phyloP scores from a whole-genome alignment of 1,140 invertebrate species.

The Aphidius gifuensis region DNA sequence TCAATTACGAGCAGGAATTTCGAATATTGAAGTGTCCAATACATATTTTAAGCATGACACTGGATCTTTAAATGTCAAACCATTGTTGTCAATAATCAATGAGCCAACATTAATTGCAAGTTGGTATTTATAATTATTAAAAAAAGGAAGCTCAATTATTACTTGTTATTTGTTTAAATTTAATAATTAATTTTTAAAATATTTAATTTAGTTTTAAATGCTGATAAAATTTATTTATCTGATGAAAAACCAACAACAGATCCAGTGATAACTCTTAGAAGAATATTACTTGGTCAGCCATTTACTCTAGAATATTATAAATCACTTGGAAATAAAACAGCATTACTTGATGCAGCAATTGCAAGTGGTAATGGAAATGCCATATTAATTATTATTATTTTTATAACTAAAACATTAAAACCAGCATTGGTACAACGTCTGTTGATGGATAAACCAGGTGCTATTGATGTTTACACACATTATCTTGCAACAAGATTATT shows the following conservation, averaged over 20 bases:
- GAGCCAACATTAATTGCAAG: conserved; percentile 47
- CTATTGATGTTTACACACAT: conserved; percentile 54
- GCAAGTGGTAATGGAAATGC: conserved; percentile 57
- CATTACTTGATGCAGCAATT: conserved; percentile 54
- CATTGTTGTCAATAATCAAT: conserved; percentile 46
- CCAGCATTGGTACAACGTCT: conserved; percentile 51
- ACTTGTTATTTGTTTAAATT: conserved; percentile 7
- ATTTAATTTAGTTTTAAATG: conserved; percentile 37
- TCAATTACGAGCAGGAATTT: conserved; percentile 39
- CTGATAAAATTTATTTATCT: conserved; percentile 36
- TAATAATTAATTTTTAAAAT: conserved; percentile 1
- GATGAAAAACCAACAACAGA: conserved; percentile 36
- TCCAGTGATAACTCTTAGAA: conserved; percentile 47
- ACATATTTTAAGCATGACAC: conserved; percentile 36
- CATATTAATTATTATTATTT: conserved; percentile 56
- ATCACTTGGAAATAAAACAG: conserved; percentile 55
- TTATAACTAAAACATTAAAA: conserved; percentile 56
- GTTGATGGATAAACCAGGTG: conserved; percentile 50
- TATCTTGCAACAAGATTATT: conserved; percentile 55
- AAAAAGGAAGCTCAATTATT: background rate
- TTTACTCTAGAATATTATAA: conserved; percentile 57
- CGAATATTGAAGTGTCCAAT: conserved; percentile 35
- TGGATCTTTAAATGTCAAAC: conserved; percentile 42
- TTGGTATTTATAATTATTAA: conserved; percentile 33
- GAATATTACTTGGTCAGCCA: conserved; percentile 51